Base-by-base conservation (phyloP, 2,797 vertebrate species). In the Labeo calbasu region DNA sequence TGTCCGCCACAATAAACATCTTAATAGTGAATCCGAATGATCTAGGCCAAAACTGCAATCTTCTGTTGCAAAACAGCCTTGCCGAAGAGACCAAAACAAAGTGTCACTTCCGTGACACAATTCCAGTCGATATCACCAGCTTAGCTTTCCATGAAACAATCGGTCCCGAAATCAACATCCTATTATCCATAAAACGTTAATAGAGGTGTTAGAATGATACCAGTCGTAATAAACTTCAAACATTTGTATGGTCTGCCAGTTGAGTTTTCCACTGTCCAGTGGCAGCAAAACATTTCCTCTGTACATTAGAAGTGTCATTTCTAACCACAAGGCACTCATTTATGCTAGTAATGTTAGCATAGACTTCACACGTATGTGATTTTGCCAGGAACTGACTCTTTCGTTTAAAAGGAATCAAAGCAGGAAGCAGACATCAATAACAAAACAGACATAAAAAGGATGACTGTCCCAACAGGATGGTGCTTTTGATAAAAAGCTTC, bases 161-260 rank as follows among this genome's bases (percentile, higher is more conserved):
- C 63, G 51, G 59, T 19, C 23, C 68, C 66, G 36, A 73, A 73
- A 66, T 48, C 48, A 66, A 77, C 48, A 77, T 82, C 84, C 65
- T 46, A 61, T 11, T 5, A 73, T 32, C 36, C 32, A 68, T 53
- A 73, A 69, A 32, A 83, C 14, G 6, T 43, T 10, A 61, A 63
- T 65, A 36, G 46, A 79, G 53, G 32, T 77, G 73, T 59, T 59
- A 53, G 53, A 79, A 66, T 15, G 15, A 55, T 32, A 43, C 13
- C 15, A 55, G 36, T 17, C 15, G 19, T 21, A 68, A 79, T 17
- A 79, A 53, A 79, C 48, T 53, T 80, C 51, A 81, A 81, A 79
- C 79, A 69, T 87, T 86, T 65, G 77, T 81, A 69, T 77, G 53
- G 21, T 51, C 69, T 59, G 77, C 76, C 76, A 84, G 28, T 50